Conservation (phyloP, 2,113 vertebrate genomes). For the Calyptommatus sinebrachiatus region DNA sequence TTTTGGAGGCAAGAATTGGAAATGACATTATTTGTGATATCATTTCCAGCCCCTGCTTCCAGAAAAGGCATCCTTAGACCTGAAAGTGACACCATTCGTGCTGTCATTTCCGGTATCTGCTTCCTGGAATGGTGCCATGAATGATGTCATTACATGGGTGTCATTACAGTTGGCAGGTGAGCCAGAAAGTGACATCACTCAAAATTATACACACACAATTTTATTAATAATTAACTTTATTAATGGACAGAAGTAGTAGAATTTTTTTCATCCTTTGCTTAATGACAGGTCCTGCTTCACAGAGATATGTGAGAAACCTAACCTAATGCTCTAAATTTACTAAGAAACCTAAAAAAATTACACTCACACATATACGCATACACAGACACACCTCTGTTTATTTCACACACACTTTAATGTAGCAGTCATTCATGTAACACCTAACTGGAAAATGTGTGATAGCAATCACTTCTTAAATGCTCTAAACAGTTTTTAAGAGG, state of each 20-base stretch:
- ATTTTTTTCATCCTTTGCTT: conserved; percentile 57
- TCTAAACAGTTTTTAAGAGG: conserved; percentile 69
- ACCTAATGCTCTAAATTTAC: conserved; percentile 46
- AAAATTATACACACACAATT: no score
- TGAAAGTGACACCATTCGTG: no score
- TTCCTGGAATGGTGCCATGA: no score
- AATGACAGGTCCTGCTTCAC: conserved; percentile 62
- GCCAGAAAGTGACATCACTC: conserved; percentile 28
- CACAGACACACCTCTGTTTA: conserved; percentile 60
- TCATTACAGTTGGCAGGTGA: conserved; percentile 55
- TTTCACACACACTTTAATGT: conserved; percentile 66
- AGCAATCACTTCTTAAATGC: conserved; percentile 66
- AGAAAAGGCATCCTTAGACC: no score
- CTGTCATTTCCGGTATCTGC: no score
- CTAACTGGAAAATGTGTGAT: conserved; percentile 62
- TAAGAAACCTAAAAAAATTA: conserved; percentile 52
- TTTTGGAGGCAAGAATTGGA: no score
- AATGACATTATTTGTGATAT: no score
- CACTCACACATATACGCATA: no score
- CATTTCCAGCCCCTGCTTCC: no score
- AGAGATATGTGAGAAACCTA: conserved; percentile 43
- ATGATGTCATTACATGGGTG: no score
- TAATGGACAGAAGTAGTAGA: not conserved
- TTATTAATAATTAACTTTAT: no score
- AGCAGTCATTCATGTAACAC: conserved; percentile 69